Evolutionary conservation across 2,113 vertebrate species (phyloP), one percentile per base, ranked within the genome.

Genomic region (Notiomystis cincta): DNA sequence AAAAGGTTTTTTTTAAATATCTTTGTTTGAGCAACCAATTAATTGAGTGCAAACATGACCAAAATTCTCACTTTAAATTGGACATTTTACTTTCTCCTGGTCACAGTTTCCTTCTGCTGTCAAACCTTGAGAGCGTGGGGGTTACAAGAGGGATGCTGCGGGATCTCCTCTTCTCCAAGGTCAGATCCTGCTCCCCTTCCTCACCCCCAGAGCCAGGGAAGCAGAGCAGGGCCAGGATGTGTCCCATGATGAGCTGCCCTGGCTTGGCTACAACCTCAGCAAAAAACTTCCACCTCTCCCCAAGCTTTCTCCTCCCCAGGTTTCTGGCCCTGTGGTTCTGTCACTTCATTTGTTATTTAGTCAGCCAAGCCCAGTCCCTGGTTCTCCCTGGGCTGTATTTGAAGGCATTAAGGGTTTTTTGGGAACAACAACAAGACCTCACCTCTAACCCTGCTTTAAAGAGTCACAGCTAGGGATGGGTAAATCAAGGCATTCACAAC

Each of bases 201-300:
- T 47, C 5, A 5, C 4, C 3, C 5, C 0, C 2, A 1, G 8
- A 22, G 12, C 24, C 19, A 0, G 2, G 44, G n/a, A 33, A 40
- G 35, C 33, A 60, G 40, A 69, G 35, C 30, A 37, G n/a, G 31
- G 15, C 15, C n/a, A 69, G 44, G 38, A 44, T 27, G 6, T 4
- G 1, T 8, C 40, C 60, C 8, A 5, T 1, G 7, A 27, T 48
- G 6, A 6, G 9, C 47, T 66, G 30, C 30, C 13, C 45, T 23
- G 8, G 28, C 31, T 58, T 66, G 33, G 21, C 15, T 6, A 2
- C 9, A 27, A 13, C 9, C 35, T 33, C 40, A 42, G 28, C 18
- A 69, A 71, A 51, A 12, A 65, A 15, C 48, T 50, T 64, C 30
- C 31, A 2, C 21, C 31, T 54, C 48, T 48, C 58, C 50, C 31